Evolutionary conservation across 2,113 vertebrate genomes (phyloP).

Genomic region (Oncorhynchus kisutch): DNA sequence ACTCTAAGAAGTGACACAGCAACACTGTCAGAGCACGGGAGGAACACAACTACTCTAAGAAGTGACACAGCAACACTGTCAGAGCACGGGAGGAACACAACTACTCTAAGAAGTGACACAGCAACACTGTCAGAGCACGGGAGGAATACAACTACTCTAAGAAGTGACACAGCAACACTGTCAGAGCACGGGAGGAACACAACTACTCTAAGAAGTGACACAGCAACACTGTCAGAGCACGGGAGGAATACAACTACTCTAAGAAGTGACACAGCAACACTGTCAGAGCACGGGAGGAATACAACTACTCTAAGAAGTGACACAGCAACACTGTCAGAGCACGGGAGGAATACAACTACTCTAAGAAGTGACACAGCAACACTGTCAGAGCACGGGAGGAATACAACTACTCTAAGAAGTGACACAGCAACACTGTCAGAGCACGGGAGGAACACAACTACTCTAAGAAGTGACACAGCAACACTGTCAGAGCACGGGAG

Average conservation of each 20-base stretch:
- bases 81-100: not conserved
- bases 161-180: slow-evolving; percentile 20
- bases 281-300: not conserved
- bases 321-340: not conserved
- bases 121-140: not conserved
- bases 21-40: not conserved
- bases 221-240: not conserved
- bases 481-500: not conserved
- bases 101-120: not conserved
- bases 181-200: not conserved
- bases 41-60: not conserved
- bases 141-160: not conserved
- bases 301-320: not conserved
- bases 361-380: slow-evolving; percentile 17
- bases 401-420: not conserved
- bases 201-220: not conserved
- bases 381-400: not conserved
- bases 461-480: slow-evolving; percentile 16
- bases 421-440: not conserved
- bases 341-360: too few relatives aligned
- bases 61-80: slow-evolving; percentile 20
- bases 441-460: too few relatives aligned
- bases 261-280: slow-evolving; percentile 16
- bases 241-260: not conserved
- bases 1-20: not conserved